Evolutionary conservation across 2,113 vertebrate species (phyloP).

Genomic region (Myotis davidii): DNA sequence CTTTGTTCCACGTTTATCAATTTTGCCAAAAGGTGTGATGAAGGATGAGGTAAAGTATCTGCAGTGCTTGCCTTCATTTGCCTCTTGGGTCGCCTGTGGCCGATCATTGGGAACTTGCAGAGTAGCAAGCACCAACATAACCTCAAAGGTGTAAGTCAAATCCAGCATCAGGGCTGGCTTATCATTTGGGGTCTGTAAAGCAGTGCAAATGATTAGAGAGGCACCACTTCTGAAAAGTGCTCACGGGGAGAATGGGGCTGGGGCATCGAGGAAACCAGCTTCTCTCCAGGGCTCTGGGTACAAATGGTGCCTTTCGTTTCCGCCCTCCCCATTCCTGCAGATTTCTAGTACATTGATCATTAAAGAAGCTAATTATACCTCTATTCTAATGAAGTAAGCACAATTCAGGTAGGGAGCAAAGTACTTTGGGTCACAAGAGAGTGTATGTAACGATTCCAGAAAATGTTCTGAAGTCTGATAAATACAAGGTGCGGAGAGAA

Average conservation of each 20-base stretch:
- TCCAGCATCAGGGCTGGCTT: not conserved
- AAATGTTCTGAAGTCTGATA: not conserved
- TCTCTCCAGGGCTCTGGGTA: not conserved
- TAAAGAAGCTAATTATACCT: slow-evolving; percentile 1
- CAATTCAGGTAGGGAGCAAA: not conserved
- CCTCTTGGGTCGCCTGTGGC: not conserved
- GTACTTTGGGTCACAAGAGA: not conserved
- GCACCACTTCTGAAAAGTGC: not conserved
- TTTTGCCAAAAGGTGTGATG: not conserved
- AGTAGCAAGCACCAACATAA: not conserved
- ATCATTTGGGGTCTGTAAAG: not conserved
- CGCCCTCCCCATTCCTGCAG: not conserved
- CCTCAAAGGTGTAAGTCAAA: not conserved
- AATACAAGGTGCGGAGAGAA: not conserved
- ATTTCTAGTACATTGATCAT: not conserved
- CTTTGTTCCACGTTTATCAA: not conserved
- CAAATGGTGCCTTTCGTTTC: not conserved
- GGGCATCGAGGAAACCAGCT: not conserved
- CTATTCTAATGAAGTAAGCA: not conserved
- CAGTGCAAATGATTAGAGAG: not conserved
- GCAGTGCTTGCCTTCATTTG: not conserved
- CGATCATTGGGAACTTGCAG: not conserved
- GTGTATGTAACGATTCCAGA: not conserved
- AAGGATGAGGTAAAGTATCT: not conserved
- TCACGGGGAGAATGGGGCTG: not conserved